Evolutionary conservation across 2,797 vertebrate species (phyloP).

Genomic region (Rousettus madagascariensis): DNA sequence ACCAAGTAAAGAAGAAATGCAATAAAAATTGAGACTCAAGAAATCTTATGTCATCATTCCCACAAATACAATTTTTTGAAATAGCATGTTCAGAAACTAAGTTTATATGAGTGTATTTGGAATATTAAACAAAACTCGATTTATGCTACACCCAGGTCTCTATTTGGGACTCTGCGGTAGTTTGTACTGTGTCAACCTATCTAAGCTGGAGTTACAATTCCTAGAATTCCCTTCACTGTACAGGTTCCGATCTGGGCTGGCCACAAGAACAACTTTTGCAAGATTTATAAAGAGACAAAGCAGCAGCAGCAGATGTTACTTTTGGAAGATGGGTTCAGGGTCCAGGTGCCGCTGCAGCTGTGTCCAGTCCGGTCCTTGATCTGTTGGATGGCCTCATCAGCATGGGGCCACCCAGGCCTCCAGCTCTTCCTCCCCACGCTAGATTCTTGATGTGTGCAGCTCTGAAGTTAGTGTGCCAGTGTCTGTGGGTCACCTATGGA

Average conservation of each 20-base stretch:
- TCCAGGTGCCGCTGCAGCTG: background rate
- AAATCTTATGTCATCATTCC: background rate
- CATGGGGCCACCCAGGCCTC: background rate
- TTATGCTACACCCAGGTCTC: background rate
- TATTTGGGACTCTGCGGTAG: background rate
- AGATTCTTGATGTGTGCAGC: accelerated
- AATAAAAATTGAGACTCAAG: background rate
- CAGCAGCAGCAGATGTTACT: background rate
- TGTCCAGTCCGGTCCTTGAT: background rate
- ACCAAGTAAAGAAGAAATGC: background rate
- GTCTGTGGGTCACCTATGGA: background rate
- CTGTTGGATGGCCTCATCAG: background rate
- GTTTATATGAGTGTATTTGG: background rate
- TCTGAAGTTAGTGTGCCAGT: background rate
- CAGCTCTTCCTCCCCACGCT: background rate
- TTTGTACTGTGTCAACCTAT: background rate
- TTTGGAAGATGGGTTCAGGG: background rate
- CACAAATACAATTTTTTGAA: background rate
- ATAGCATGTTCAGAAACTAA: background rate
- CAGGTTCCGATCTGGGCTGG: background rate
- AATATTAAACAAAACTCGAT: background rate
- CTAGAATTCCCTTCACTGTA: background rate
- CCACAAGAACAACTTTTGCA: background rate
- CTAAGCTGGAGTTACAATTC: background rate
- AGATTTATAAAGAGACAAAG: background rate